Evolutionary conservation across 1,140 invertebrate species (phyloP), one percentile per base, ranked within the genome.

Genomic region (Teleopsis dalmanni): DNA sequence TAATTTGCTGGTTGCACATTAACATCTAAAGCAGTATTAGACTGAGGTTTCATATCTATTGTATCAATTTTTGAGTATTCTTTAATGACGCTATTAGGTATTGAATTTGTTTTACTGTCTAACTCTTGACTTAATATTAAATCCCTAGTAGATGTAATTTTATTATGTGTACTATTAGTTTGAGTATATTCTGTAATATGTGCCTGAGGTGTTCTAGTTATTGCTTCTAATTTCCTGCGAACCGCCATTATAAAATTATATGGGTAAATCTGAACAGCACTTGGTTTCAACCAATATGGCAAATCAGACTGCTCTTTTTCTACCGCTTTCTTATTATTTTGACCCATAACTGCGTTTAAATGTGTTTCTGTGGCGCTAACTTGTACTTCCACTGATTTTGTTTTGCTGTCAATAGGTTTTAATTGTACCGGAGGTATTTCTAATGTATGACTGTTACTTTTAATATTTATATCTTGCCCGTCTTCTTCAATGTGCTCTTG

Each of bases 221-320:
- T 41, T 6, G 54, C 50, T 49, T 58, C 57, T 3, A 58, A 31
- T 48, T 58, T 58, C 2, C 56, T 50, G 7, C 57, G 48, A 8
- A 58, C 57, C 2, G 57, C 57, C 48, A 51, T 50, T 19, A 58
- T 57, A 34, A 58, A 58, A 38, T 57, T 57, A 43, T 58, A 58
- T 16, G 57, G 57, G 53, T 58, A 57, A 9, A 48, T 40, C 38
- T 56, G 50, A 9, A 53, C 50, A 10, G 50, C 10, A 25, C 52
- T 53, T 5, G 52, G 53, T 22, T 46, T 36, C 5, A 58, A 27
- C 55, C 52, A 58, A 23, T 40, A 53, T 6, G 57, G 57, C 38
- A 58, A 16, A 11, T 52, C 47, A 29, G 23, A 18, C 6, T 22
- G 16, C 29, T 42, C 29, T n/a, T 8, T 33, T 45, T 42, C 8